Base-by-base conservation (phyloP, 2,113 vertebrate species). In the Taxidea taxus region DNA sequence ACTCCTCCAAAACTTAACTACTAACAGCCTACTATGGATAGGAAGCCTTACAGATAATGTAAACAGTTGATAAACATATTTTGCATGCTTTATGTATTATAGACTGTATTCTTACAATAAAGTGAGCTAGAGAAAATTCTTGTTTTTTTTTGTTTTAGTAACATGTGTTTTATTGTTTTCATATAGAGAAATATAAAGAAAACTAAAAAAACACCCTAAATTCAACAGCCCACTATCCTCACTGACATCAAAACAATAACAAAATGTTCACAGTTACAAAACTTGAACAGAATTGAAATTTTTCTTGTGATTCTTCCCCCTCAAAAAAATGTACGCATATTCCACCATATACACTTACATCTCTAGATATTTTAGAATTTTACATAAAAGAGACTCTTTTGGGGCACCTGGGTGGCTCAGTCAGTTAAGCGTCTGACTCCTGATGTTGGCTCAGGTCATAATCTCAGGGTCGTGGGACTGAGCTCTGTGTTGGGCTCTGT, bases 131-230 rank as follows among this genome's bases (percentile, higher is more conserved):
- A 77, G 74, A 77, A 77, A 77, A 77, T 10, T 31, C 47, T 75
- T 47, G 72, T 75, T 75, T 16, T 44, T 13, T 39, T 97, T 84
- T 89, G 21, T 85, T 68, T 96, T 93, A 70, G 21, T 88, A 84
- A 51, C 27, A n/a, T 23, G 47, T 89, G 27, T 66, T 96, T 68
- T 68, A 68, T n/a, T 93, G 49, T 93, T 90, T 92, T 90, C 60
- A 47, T 64, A 66, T 39, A 89, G 20, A 95, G 77, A 96, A 94
- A 54, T n/a, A 47, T 23, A 94, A 92, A 94, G 31, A 92, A 88
- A 91, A 93, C 6, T 20, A 29, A 84, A 97, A 97, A 94, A 29
- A 54, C 27, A 27, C 18, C 27, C 37, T 16, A 85, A 88, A 78
- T 62, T 23, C 81, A 18, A 84, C 37, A 93, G 25, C 47, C 51